phyloP scores from a whole-genome alignment of 2,888 invertebrate species.

The Pharmacophagus antenor region DNA sequence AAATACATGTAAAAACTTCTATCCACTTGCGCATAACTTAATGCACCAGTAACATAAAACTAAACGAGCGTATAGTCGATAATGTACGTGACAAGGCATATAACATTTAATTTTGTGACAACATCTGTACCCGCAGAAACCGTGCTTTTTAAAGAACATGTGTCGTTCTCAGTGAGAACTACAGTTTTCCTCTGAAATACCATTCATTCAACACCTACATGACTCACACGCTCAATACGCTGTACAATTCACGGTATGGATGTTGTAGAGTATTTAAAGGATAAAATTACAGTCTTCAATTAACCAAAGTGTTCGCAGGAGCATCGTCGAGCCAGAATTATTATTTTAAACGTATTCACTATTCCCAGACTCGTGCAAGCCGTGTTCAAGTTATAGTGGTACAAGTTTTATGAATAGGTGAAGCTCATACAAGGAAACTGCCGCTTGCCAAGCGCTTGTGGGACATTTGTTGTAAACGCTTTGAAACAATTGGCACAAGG shows the following conservation, averaged over 20 bases:
- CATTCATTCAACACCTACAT: slow-evolving; percentile 14
- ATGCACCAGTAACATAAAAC: neutral
- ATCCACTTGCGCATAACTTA: neutral
- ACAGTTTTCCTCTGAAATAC: slow-evolving; percentile 22
- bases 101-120: neutral
- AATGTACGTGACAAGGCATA: neutral
- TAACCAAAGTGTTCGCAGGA: neutral
- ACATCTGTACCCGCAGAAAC: slow-evolving; percentile 4
- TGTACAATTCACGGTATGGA: slow-evolving; percentile 10
- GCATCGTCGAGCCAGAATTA: neutral
- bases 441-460: slow-evolving; percentile 12
- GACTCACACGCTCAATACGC: slow-evolving; percentile 15
- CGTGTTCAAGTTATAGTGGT: slow-evolving; percentile 1
- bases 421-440: slow-evolving; percentile 21
- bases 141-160: slow-evolving; percentile 2
- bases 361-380: slow-evolving; percentile 9
- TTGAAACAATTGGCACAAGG: neutral
- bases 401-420: slow-evolving; percentile 11
- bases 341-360: slow-evolving; percentile 11
- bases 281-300: slow-evolving; percentile 23
- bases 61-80: too few species aligned
- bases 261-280: slow-evolving; percentile 18
- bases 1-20: neutral
- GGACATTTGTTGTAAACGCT: neutral
- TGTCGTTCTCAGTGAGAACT: slow-evolving; percentile 8